Evolutionary conservation across 1,140 invertebrate species (phyloP), one percentile per base, ranked within the genome.

Genomic region (Leptinotarsa lineolata): DNA sequence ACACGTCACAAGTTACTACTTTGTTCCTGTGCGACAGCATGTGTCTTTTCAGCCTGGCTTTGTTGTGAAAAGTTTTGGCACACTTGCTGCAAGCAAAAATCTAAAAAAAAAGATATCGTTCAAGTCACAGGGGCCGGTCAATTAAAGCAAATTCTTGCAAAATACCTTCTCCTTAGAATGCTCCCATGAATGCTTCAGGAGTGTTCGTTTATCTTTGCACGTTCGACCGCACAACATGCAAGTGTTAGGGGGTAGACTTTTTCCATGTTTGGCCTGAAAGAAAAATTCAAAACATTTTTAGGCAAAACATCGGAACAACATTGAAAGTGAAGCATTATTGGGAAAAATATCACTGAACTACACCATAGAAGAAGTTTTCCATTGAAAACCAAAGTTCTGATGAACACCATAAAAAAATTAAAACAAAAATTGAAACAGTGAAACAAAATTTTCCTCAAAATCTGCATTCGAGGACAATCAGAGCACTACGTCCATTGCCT

Each of bases 11-110:
- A 1, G 86, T 84, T 2, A 91, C 91, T 67, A 89, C 89, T 80
- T 91, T 91, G 78, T 91, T 91, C 12, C 90, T 86, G 83, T 91
- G 90, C 3, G 90, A 91, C 2, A 90, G 84, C 90, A 91, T 91
- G 72, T 91, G 90, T 0, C 88, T 84, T 79, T 88, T 89, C 72
- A 88, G 81, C 3, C 88, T 77, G 0, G 90, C 91, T 83, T 91
- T 91, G 80, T 90, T 92, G 77, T 92, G 89, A 79, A 92, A 92
- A 64, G 89, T 89, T 84, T 92, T 92, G 24, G 87, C 87, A 81
- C 91, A 92, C 74, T 82, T 83, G 21, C 87, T 88, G 81, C 90
- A 92, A 46, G 88, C 87, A 81, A 88, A 89, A 21, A 72, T 46
- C 18, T 68, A 3, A 20, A 18, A 68, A 68, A 63, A 15, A 24